These are phyloP conservation scores for Tachuris rubrigastra DNA, from an alignment of 2,113 vertebrate species.

Conservation along the genomic window DNA sequence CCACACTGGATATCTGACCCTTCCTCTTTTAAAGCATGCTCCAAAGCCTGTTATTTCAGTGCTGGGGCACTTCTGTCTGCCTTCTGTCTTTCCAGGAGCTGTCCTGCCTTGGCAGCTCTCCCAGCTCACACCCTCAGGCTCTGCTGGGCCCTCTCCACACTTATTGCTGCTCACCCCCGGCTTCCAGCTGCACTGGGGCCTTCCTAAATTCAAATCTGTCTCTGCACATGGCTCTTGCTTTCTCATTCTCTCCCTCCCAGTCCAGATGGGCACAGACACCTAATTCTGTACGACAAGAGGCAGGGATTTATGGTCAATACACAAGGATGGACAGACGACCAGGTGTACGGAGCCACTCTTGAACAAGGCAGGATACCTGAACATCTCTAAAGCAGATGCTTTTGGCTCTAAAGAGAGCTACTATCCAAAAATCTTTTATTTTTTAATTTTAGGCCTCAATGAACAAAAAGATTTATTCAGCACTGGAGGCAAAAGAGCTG, in stretches of 20 bases:
- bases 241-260: neutral
- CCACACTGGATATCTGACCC: accelerated
- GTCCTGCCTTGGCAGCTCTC: neutral
- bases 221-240: neutral
- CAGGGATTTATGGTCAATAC: neutral
- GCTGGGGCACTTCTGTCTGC: neutral
- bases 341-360: neutral
- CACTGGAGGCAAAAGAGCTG: neutral
- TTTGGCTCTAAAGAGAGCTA: neutral
- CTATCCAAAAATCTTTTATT: neutral
- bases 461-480: neutral
- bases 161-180: neutral
- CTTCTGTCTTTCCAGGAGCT: neutral
- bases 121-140: neutral
- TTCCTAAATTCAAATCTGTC: neutral
- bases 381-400: neutral
- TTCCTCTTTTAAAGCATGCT: neutral
- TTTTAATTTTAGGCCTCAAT: neutral
- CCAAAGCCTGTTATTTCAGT: neutral
- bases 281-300: neutral
- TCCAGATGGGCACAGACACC: neutral
- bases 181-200: neutral
- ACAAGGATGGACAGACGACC: neutral
- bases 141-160: neutral
- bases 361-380: neutral